Evolutionary conservation across 1,140 invertebrate genomes (phyloP), one percentile per base, ranked within the genome.

Genomic region (Drosophila arawakana): DNA sequence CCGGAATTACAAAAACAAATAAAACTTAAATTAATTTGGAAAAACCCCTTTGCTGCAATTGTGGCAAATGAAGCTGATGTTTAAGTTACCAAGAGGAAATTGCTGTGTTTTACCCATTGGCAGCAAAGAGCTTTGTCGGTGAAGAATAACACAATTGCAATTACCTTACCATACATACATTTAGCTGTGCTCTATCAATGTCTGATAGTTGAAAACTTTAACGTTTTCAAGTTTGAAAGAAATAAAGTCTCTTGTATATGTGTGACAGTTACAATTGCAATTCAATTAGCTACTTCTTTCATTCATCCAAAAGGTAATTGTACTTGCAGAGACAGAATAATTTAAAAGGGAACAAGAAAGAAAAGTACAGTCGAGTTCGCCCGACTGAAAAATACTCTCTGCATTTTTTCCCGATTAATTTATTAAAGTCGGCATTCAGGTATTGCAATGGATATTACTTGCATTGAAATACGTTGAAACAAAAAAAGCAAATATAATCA

Each of bases 211-310:
- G 37, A 8, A 50, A 46, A 37, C 34, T 52, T 18, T 9, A 63
- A 61, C 55, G 41, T 5, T 6, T 43, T 43, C 41, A 41, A 43
- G 41, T 35, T n/a, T 54, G 65, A 68, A 55, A 59, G 37, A 67
- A 61, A 39, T 57, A 44, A 57, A 52, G 62, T 57, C n/a, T 25
- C 41, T 61, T 44, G 49, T 41, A 61, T 44, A 60, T 63, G 41
- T 58, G 61, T 61, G 73, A 46, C 58, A 59, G 69, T 59, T 46
- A 9, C 50, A 62, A 58, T 75, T 75, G 37, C 18, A 58, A 70
- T 70, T 66, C 67, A 75, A 62, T 75, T 70, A 75, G 59, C 30
- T 15, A 9, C 11, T 65, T 62, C 18, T 57, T 9, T 49, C 15
- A 25, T 57, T 55, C 46, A 10, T 34, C 11, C 47, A 25, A 41